A percentile compares a stretch with the other conserved stretches of the same genome.
phyloP scores from a whole-genome alignment of 2,113 vertebrate species.

The Rhagologus leucostigma region DNA sequence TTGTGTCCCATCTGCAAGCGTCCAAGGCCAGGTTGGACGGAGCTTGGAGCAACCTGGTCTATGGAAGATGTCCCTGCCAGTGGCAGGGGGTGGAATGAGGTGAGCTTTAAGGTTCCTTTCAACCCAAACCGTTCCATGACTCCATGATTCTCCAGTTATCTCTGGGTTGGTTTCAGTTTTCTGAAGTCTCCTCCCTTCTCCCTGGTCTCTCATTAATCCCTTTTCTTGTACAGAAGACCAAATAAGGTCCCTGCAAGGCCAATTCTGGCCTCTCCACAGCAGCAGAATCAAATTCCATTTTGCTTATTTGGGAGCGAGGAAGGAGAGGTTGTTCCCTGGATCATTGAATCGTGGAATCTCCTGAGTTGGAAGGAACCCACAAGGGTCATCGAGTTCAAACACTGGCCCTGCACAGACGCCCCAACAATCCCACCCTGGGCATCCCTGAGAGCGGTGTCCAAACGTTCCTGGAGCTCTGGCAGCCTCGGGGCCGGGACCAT shows the following conservation, averaged over 20 bases:
- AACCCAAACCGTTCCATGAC: not conserved
- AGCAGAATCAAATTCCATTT: not conserved
- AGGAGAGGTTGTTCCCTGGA: not conserved
- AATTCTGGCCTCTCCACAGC: not conserved
- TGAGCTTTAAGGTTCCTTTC: not conserved
- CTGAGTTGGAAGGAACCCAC: no score
- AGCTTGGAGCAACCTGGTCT: not conserved
- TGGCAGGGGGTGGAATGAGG: not conserved
- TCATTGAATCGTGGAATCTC: not conserved
- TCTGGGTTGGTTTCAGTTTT: not conserved
- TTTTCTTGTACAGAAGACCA: not conserved
- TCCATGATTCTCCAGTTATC: fast-evolving
- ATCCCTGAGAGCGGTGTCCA: fast-evolving
- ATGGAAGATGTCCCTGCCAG: not conserved
- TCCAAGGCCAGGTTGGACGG: not conserved
- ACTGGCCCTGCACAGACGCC: not conserved
- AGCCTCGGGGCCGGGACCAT: not conserved
- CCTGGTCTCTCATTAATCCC: not conserved
- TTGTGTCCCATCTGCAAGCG: not conserved
- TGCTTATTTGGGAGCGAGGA: not conserved
- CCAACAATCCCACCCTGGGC: not conserved
- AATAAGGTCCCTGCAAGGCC: not conserved
- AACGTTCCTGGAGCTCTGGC: not conserved
- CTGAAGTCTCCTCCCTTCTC: not conserved
- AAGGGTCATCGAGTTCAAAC: fast-evolving